Conservation (phyloP, 1,140 invertebrate species). For the Zophobas atratus region DNA sequence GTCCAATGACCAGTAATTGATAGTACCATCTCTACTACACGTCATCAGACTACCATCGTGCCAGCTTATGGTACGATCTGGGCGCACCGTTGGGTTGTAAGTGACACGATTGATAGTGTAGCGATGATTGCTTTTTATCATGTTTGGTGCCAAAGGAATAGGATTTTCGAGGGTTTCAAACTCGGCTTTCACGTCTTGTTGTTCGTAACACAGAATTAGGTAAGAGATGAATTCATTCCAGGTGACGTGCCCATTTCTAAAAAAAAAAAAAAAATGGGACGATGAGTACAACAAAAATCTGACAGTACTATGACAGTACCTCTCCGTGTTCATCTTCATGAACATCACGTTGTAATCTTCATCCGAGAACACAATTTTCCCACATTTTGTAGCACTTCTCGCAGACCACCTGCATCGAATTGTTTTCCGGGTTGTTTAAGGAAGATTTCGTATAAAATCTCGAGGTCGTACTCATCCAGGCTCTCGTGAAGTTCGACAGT, state of each 20-base stretch:
- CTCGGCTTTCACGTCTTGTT: slow-evolving; percentile 70
- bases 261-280: slow-evolving; percentile 7
- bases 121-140: slow-evolving; percentile 75
- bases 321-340: slow-evolving; percentile 53
- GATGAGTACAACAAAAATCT: too few relatives aligned
- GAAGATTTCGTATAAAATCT: slow-evolving; percentile 53
- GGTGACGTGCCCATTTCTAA: slow-evolving; percentile 72
- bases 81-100: slow-evolving; percentile 71
- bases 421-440: slow-evolving; percentile 41
- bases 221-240: slow-evolving; percentile 81
- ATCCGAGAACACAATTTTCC: slow-evolving; percentile 50
- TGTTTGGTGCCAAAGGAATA: slow-evolving; percentile 71
- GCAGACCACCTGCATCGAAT: slow-evolving; percentile 41
- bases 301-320: slow-evolving; percentile 13
- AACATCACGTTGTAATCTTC: slow-evolving; percentile 56
- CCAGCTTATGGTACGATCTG: slow-evolving; percentile 70
- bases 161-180: slow-evolving; percentile 72
- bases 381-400: slow-evolving; percentile 47
- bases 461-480: slow-evolving; percentile 54
- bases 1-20: slow-evolving; percentile 80
- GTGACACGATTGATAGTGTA: slow-evolving; percentile 74
- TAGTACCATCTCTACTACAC: slow-evolving; percentile 76
- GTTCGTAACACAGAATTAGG: slow-evolving; percentile 76
- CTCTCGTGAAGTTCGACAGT: slow-evolving; percentile 47
- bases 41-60: slow-evolving; percentile 77